phyloP scores from a whole-genome alignment of 2,797 vertebrate genomes.

The Glyptemys insculpta region DNA sequence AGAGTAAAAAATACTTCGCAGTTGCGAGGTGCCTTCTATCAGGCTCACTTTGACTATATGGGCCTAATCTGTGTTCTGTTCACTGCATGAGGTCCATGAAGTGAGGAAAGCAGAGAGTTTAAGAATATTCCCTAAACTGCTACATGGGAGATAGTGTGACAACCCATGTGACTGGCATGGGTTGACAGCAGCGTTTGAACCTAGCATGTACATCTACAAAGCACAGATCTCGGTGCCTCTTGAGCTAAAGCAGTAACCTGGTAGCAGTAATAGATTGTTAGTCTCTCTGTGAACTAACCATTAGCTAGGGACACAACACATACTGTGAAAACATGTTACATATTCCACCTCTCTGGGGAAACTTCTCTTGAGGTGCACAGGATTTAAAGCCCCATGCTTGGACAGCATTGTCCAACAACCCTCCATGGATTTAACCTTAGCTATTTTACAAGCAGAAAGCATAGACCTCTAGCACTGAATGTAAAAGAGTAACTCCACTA shows the following conservation, averaged over 20 bases:
- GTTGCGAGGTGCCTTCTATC: background rate
- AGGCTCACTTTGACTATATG: background rate
- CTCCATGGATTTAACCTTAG: background rate
- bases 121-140: background rate
- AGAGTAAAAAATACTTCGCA: background rate
- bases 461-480: background rate
- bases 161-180: too few species aligned
- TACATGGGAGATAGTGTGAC: background rate
- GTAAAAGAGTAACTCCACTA: background rate
- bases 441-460: background rate
- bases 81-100: background rate
- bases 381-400: background rate
- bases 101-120: background rate
- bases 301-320: background rate
- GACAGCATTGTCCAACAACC: background rate
- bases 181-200: background rate
- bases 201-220: background rate
- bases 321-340: background rate
- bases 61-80: background rate
- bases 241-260: background rate
- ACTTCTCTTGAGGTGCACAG: background rate
- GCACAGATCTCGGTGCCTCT: background rate
- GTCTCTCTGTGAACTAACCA: background rate
- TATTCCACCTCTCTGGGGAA: background rate
- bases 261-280: background rate